Percentiles rank a stretch among this genome's conserved stretches.
Conservation (phyloP, 2,113 vertebrate genomes). For the Cynopterus brachyotis region DNA sequence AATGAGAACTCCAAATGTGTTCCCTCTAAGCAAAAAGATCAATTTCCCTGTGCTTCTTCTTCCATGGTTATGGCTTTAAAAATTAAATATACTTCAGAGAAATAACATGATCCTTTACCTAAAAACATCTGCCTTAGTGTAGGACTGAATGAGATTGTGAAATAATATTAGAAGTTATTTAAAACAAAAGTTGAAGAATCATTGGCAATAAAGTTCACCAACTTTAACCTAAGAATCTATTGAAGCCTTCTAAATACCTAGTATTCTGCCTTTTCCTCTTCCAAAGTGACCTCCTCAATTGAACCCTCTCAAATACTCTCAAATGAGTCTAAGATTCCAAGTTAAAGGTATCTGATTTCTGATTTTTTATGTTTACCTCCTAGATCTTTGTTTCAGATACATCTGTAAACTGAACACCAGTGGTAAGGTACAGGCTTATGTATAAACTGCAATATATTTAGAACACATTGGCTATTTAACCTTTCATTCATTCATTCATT, state of each 20-base stretch:
- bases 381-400: conserved; percentile 1
- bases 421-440: neutral
- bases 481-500: neutral
- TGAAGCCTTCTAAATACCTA: neutral
- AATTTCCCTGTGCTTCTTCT: neutral
- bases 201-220: neutral
- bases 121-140: neutral
- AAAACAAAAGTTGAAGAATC: conserved; percentile 20
- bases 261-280: neutral
- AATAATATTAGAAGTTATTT: conserved; percentile 34
- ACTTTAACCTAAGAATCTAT: neutral
- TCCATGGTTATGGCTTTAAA: conserved; percentile 24
- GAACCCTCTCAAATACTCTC: neutral
- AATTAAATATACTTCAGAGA: neutral
- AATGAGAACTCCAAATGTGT: neutral
- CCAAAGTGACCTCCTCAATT: neutral
- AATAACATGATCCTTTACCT: neutral
- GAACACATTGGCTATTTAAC: neutral
- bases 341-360: neutral
- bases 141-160: conserved; percentile 6
- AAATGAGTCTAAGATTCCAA: neutral
- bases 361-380: neutral
- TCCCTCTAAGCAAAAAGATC: neutral
- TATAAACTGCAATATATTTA: neutral
- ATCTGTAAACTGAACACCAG: neutral